phyloP scores from a whole-genome alignment of 2,888 invertebrate species.

The Drosophila quinaria region DNA sequence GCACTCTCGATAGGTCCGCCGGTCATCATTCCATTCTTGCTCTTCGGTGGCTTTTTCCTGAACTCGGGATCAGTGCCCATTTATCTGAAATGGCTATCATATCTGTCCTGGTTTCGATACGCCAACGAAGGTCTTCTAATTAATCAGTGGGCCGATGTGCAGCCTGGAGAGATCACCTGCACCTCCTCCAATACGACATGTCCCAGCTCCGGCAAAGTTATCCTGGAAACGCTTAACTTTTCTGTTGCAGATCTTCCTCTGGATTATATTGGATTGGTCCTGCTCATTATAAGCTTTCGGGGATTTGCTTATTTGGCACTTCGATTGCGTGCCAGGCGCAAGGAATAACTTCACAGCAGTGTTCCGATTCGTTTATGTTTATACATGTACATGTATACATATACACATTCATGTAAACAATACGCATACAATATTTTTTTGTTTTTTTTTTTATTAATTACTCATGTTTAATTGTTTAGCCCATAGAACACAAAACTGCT shows the following conservation, averaged over 20 bases:
- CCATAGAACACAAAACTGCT: conserved; percentile 30
- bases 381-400: conserved; percentile 19
- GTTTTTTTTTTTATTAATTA: conserved; percentile 37
- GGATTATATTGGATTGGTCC: conserved; percentile 90
- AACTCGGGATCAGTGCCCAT: conserved; percentile 95
- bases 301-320: conserved; percentile 92
- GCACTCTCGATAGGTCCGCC: conserved; percentile 96
- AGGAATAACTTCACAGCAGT: conserved; percentile 84
- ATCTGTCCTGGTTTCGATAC: conserved; percentile 96
- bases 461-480: conserved; percentile 40
- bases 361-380: background rate
- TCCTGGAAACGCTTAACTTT: conserved; percentile 92
- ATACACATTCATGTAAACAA: conserved; percentile 3
- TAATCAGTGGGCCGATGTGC: conserved; percentile 95
- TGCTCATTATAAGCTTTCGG: conserved; percentile 91
- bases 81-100: conserved; percentile 94
- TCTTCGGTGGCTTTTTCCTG: conserved; percentile 98
- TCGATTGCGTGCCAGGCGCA: conserved; percentile 89
- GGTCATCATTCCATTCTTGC: conserved; percentile 95
- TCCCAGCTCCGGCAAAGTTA: conserved; percentile 91
- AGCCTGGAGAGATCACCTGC: conserved; percentile 90
- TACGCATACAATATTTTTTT: conserved; percentile 29
- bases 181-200: conserved; percentile 91
- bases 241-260: conserved; percentile 89
- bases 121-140: conserved; percentile 95